Evolutionary conservation across 2,797 vertebrate genomes (phyloP), one percentile per base, ranked within the genome.

Genomic region (Myripristis murdjan): DNA sequence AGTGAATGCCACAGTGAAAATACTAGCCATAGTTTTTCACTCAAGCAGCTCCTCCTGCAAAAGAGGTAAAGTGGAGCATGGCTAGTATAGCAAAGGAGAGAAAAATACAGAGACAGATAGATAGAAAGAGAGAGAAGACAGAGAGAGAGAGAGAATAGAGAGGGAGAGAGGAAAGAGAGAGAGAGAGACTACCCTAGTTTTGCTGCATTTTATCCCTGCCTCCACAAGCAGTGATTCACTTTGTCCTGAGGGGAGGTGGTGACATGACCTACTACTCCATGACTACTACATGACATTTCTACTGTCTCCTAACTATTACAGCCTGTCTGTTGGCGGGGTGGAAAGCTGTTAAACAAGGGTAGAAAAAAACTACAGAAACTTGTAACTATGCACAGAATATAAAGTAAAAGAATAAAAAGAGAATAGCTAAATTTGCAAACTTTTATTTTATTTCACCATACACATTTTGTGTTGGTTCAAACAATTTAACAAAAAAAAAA

Each of bases 21-120:
- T 51, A 73, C 63, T 73, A 85, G 85, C 74, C 77, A 85, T 84
- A 90, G 88, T 83, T 88, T 81, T 81, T 76, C 75, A 87, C 64
- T 79, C 24, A 64, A 81, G 64, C 73, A 53, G 63, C 49, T 75
- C 73, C 60, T 56, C 56, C 64, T 53, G 26, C 28, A 31, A 77
- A 53, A 16, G 56, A 67, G 51, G 24, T 43, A 54, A 24, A 61
- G 54, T 18, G 18, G 26, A 59, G 48, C 26, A 63, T 18, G n/a
- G 56, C 53, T 43, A 39, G 54, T 33, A 48, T 37, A 62, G 31
- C 31, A 31, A 4, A 31, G 31, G 31, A 31, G 4, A 31, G 4
- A 31, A 4, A 31, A 4, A 31, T 4, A 31, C 31, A 31, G 4
- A 31, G 4, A 31, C 31, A 31, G 4, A 31, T 7, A 31, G 1